phyloP scores from a whole-genome alignment of 2,113 vertebrate species.

The Onychostoma macrolepis region DNA sequence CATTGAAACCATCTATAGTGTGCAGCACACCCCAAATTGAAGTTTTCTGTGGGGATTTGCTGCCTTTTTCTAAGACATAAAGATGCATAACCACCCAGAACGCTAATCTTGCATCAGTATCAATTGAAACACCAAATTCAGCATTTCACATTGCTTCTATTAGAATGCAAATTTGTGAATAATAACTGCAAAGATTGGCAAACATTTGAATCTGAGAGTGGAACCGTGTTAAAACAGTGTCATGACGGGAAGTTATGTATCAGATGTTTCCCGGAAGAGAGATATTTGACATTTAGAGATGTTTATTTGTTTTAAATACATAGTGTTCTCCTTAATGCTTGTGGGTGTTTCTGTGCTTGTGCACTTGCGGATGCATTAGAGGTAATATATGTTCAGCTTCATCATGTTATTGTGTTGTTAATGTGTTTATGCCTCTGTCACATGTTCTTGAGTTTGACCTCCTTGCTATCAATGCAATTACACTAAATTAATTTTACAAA shows the following conservation, averaged over 20 bases:
- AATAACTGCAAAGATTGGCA: neutral
- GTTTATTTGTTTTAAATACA: neutral
- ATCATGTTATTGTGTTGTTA: constrained; percentile 8
- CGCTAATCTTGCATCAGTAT: constrained; percentile 9
- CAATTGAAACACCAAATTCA: neutral
- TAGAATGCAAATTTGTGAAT: neutral
- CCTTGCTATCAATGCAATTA: constrained; percentile 31
- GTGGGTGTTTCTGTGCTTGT: constrained; percentile 1
- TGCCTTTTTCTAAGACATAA: constrained; percentile 11
- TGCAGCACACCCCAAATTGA: neutral
- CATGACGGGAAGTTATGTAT: neutral
- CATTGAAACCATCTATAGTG: neutral
- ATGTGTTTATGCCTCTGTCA: neutral
- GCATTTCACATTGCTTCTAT: constrained; percentile 4
- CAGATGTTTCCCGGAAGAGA: neutral
- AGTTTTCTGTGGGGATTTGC: neutral
- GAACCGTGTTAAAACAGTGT: neutral
- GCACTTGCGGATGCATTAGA: constrained; percentile 1
- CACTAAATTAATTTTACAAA: constrained; percentile 33
- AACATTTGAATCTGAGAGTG: neutral
- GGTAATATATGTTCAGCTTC: neutral
- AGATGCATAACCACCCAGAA: neutral
- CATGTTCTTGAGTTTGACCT: constrained; percentile 39
- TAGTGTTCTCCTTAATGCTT: neutral
- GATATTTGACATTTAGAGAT: neutral